phyloP scores from a whole-genome alignment of 1,140 invertebrate species.

The Colletes gigas region DNA sequence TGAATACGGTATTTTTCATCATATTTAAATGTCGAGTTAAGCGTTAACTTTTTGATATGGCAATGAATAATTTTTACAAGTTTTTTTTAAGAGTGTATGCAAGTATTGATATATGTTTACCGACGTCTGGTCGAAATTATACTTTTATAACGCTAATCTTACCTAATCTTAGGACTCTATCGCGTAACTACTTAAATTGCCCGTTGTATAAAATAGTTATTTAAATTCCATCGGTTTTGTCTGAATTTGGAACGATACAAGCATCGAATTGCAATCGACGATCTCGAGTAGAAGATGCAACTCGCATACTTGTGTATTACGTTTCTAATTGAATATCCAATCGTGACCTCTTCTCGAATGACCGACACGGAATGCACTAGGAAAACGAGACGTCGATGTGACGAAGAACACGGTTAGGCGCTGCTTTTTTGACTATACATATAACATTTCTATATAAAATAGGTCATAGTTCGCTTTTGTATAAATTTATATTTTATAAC shows the following conservation, averaged over 20 bases:
- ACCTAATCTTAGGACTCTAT: too few species aligned
- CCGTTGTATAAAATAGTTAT: neutral
- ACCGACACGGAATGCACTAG: slow-evolving; percentile 55
- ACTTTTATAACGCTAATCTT: too few species aligned
- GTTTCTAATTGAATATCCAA: slow-evolving; percentile 63
- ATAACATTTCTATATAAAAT: too few species aligned
- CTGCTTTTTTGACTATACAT: slow-evolving; percentile 22
- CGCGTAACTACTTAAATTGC: neutral
- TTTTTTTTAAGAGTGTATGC: too few species aligned
- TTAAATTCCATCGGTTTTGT: slow-evolving; percentile 7
- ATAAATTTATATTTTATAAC: too few species aligned
- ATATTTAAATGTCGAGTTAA: too few species aligned
- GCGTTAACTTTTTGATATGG: too few species aligned
- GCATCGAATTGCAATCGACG: neutral
- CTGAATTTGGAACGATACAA: neutral
- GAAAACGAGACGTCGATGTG: slow-evolving; percentile 29
- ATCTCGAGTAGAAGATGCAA: neutral
- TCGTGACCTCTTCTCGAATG: slow-evolving; percentile 53
- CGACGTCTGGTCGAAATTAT: too few species aligned
- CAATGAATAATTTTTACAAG: too few species aligned
- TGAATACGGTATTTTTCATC: too few species aligned
- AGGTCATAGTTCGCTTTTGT: too few species aligned
- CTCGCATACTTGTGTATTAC: slow-evolving; percentile 39
- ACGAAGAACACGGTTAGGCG: slow-evolving; percentile 53
- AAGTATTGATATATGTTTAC: too few species aligned